Evolutionary conservation across 2,797 vertebrate species (phyloP).

Genomic region (Tinamus major): DNA sequence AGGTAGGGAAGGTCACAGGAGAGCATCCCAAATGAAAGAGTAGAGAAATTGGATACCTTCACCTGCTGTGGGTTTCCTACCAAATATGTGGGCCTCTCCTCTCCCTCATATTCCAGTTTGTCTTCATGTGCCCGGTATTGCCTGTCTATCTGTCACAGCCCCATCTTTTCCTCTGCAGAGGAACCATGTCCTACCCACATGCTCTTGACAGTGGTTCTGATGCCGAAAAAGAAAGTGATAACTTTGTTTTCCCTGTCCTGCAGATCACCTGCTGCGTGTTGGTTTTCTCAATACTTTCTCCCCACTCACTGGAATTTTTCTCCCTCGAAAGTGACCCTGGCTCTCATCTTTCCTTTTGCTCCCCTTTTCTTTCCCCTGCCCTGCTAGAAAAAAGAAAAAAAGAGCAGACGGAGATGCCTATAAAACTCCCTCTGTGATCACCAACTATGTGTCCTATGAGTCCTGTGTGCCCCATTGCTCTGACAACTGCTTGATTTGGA

Average conservation of each 20-base stretch:
- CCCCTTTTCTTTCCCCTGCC: not conserved
- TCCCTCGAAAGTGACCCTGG: not conserved
- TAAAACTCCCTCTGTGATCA: not conserved
- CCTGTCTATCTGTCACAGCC: not conserved
- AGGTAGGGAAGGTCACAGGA: not conserved
- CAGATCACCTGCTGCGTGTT: not conserved
- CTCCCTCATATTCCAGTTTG: not conserved
- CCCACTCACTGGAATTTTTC: not conserved
- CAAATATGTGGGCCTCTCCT: not conserved
- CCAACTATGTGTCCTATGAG: not conserved
- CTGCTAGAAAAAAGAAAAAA: not conserved
- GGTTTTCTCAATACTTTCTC: not conserved
- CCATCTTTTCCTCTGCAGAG: not conserved
- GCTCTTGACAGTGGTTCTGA: not conserved
- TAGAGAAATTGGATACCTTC: not conserved
- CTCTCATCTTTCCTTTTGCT: not conserved
- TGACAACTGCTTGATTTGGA: not conserved
- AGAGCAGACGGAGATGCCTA: not conserved
- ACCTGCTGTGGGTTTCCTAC: not conserved
- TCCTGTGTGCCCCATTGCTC: not conserved
- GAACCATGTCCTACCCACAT: fast-evolving
- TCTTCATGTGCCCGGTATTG: not conserved
- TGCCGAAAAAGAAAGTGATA: not conserved
- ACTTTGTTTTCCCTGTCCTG: not conserved
- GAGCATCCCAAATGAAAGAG: not conserved